Base-by-base conservation (phyloP, 1,140 invertebrate genomes). In the Caenorhabditis brenneri region DNA sequence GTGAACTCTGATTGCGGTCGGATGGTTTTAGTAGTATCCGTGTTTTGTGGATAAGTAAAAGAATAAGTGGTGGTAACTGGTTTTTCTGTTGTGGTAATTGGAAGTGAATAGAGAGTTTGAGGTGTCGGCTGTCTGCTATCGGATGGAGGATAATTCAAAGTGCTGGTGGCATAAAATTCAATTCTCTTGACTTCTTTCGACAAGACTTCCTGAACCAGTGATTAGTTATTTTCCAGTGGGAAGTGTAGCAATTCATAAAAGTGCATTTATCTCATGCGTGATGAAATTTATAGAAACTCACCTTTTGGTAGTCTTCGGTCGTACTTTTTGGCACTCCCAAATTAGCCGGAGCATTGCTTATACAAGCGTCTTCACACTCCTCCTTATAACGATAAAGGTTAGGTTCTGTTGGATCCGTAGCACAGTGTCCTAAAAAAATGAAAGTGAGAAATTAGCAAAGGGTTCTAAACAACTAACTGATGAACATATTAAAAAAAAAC, bases 331-430 rank as follows among this genome's bases (percentile, higher is more conserved):
- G 39, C 22, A 65, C 33, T 78, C 60, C 39, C 51, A 83, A 39
- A 22, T 82, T 80, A 39, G 69, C 83, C 24, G 83, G 83, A 19
- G 33, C 65, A 24, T 82, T 79, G 60, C 78, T 80, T 29, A 86
- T 78, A 81, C 89, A 90, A 27, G 89, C 83, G 55, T 91, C 89
- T 80, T 91, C 90, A 79, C 89, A 90, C 74, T 91, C 89, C 55
- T 91, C 90, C 79, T 90, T 90, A 84, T 91, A 90, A 5, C 89
- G 89, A 85, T 87, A 90, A n/a, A 90, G 82, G 74, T 87, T 83
- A 4, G 89, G 89, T 58, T 90, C 89, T 49, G 83, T 86, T 22
- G 89, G 88, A 55, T 91, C 90, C 22, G 80, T 89, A 15, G 86
- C 84, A 60, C 89, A 90, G 84, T 90, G 90, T 27, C 89, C 88